Base-by-base conservation (phyloP, 2,113 vertebrate species). In the Cyprinodon tularosa region DNA sequence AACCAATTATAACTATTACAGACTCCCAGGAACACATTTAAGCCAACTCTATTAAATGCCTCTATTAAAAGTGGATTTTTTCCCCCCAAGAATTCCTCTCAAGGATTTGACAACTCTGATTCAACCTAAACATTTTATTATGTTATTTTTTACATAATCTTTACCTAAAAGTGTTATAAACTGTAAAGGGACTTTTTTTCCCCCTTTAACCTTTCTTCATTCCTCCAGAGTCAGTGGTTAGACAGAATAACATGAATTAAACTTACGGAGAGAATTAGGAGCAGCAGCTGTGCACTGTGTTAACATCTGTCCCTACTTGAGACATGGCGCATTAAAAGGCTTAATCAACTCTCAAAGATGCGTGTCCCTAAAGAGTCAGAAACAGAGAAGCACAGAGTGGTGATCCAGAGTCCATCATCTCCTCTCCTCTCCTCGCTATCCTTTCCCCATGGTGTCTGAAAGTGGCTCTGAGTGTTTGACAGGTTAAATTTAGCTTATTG, bases 401-500 rank as follows among this genome's bases (percentile, higher is more conserved):
- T 14, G 13, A 14, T 38, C 47, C 64, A 71, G 38, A n/a, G 71
- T 80, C 69, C 84, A 78, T 77, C 80, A 38, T 78, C 64, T 62
- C 78, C 14, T 42, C 17, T 66, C 42, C n/a, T 47, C 17, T 65
- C 47, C 66, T 78, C 73, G 80, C 75, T 76, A 75, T 87, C 76
- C 77, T 72, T 80, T 77, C 74, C 85, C 86, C 60, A 59, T 90
- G 82, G 93, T 86, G 91, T 92, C 90, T 90, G 88, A 93, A 88
- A 92, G 89, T 79, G 90, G 81, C 81, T 89, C 81, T 89, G 93
- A 93, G 93, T 94, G 92, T 92, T 93, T 93, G 92, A 78, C 91
- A 85, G 92, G 84, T 96, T 99, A 99, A 97, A 98, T 96, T 96
- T 99, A 99, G 96, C 92, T 89, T 85, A 92, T 96, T 98, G 97